Percentiles rank a stretch among this genome's conserved stretches.
Conservation (phyloP, 2,797 vertebrate species). For the Momotus momota region DNA sequence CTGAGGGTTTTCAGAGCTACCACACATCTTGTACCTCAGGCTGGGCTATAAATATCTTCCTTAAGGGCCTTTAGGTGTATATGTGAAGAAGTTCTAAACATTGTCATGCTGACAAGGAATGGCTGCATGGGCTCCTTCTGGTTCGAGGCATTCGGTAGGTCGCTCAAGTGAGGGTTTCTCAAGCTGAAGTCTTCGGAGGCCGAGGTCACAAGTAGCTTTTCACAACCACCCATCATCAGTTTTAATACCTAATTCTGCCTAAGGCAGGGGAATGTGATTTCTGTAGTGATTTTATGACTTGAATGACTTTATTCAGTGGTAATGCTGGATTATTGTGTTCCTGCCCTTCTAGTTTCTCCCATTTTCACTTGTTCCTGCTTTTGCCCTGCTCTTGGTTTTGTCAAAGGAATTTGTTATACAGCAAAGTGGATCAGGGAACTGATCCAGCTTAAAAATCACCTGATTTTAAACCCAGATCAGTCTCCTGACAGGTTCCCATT, state of each 20-base stretch:
- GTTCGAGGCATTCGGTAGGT: background rate
- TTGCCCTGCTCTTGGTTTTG: background rate
- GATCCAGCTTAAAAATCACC: slow-evolving; percentile 44
- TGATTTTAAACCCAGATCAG: slow-evolving; percentile 16
- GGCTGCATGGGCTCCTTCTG: background rate
- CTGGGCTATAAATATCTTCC: background rate
- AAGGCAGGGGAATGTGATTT: background rate
- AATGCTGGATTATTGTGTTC: background rate
- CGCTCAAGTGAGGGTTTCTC: background rate
- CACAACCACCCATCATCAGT: background rate
- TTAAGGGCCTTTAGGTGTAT: background rate
- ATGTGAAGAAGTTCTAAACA: background rate
- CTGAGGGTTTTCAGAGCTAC: background rate
- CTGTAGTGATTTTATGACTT: background rate
- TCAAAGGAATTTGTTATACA: background rate
- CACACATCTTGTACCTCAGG: background rate
- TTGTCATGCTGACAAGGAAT: background rate
- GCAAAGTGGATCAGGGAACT: slow-evolving; percentile 6
- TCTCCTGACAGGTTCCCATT: background rate
- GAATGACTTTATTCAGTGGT: background rate
- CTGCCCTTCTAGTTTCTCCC: background rate
- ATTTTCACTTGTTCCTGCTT: background rate
- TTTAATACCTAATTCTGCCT: background rate
- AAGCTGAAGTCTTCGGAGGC: background rate
- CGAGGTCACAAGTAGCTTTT: background rate